Evolutionary conservation across 2,113 vertebrate species (phyloP).

Genomic region (Chaetodon trifascialis): DNA sequence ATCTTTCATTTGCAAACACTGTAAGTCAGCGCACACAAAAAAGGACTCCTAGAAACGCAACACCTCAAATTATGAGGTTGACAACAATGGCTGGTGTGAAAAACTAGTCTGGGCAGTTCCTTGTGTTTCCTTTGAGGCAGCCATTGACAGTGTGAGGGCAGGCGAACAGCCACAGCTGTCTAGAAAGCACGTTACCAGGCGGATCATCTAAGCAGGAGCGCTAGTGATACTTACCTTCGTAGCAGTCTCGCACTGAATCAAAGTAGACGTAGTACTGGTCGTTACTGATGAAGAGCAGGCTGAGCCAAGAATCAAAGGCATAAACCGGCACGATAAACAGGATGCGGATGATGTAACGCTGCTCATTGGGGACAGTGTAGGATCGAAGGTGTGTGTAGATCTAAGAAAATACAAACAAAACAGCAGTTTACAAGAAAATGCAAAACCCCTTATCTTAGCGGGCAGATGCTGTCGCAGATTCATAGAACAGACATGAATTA

Average conservation of each 20-base stretch:
- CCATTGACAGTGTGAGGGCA: not conserved
- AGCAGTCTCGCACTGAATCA: slow-evolving; percentile 94
- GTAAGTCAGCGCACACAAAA: not conserved
- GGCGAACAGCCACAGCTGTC: not conserved
- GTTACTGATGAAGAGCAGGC: slow-evolving; percentile 94
- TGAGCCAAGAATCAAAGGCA: slow-evolving; percentile 96
- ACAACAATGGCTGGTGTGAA: slow-evolving; percentile 21
- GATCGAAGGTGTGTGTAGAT: slow-evolving; percentile 94
- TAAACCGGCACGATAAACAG: slow-evolving; percentile 95
- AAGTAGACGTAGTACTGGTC: slow-evolving; percentile 95
- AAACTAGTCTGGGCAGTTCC: slow-evolving; percentile 78
- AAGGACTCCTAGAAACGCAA: slow-evolving; percentile 34
- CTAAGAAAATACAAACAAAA: slow-evolving; percentile 74
- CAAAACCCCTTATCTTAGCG: accelerated
- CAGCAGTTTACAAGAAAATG: not conserved
- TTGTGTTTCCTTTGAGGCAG: slow-evolving; percentile 4
- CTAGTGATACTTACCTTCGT: slow-evolving; percentile 88
- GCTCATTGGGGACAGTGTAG: slow-evolving; percentile 93
- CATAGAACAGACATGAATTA: not conserved
- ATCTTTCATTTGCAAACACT: not conserved
- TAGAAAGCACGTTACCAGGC: not conserved
- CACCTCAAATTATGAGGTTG: slow-evolving; percentile 31
- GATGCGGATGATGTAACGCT: slow-evolving; percentile 97
- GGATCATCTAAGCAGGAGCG: not conserved
- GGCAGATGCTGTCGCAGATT: not conserved